These are phyloP conservation scores for Rhopalosiphum padi DNA, from an alignment of 1,140 invertebrate species.

Conservation along the genomic window DNA sequence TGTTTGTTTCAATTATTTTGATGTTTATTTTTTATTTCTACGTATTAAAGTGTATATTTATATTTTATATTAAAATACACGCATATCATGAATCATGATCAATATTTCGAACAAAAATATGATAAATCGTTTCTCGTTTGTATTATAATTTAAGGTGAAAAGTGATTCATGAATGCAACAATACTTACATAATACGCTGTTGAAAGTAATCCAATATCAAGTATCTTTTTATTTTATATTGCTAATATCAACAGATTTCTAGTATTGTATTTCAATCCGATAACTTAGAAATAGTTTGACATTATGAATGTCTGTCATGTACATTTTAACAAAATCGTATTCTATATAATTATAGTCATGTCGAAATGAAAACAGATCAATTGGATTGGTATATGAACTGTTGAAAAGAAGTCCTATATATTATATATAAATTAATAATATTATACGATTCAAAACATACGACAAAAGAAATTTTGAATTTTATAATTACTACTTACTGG, in stretches of 20 bases:
- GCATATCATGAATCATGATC: not conserved
- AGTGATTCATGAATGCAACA: not conserved
- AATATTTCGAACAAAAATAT: not conserved
- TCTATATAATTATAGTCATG: not conserved
- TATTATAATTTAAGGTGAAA: not conserved
- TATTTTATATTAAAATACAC: not conserved
- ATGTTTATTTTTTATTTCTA: not conserved
- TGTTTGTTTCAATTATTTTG: not conserved
- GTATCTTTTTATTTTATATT: not conserved
- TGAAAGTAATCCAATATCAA: not conserved
- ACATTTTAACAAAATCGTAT: not conserved
- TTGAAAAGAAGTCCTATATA: not conserved
- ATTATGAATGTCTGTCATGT: not conserved
- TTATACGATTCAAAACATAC: not conserved
- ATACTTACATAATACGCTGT: not conserved
- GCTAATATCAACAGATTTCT: not conserved
- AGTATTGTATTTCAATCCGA: slow-evolving; percentile 19
- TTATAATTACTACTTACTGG: not conserved
- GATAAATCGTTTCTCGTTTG: not conserved
- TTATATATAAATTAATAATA: not conserved
- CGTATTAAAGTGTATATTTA: not conserved
- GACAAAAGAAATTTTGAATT: not conserved
- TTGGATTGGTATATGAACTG: not conserved
- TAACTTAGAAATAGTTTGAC: not conserved
- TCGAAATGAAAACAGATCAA: not conserved